phyloP scores from a whole-genome alignment of 2,113 vertebrate species.

The Oreochromis niloticus region DNA sequence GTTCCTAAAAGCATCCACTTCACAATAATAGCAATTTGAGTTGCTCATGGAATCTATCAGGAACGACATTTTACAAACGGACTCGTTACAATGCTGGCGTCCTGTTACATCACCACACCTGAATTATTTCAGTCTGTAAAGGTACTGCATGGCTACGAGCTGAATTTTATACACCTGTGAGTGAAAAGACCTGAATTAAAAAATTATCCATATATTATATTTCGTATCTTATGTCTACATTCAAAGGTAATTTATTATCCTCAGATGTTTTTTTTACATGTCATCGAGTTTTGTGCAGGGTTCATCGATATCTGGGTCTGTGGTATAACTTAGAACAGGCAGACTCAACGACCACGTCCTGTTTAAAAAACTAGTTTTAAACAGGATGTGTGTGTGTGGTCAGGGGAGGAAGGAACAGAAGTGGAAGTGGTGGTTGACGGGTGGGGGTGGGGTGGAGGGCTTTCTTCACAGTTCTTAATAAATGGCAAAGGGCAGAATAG shows the following conservation, averaged over 20 bases:
- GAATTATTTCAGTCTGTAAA: fast-evolving
- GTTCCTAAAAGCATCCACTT: not conserved
- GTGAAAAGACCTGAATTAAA: not conserved
- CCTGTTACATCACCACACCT: not conserved
- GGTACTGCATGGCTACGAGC: not conserved
- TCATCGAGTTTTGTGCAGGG: not conserved
- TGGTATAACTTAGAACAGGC: not conserved
- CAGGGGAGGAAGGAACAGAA: not conserved
- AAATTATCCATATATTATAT: not conserved
- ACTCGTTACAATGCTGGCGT: not conserved
- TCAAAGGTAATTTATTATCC: not conserved
- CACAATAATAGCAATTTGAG: not conserved
- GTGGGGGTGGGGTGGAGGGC: not conserved
- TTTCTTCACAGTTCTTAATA: not conserved
- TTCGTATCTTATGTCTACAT: not conserved
- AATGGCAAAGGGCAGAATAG: not conserved
- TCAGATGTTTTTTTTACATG: not conserved
- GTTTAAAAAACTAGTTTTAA: not conserved
- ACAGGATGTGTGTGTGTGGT: not conserved
- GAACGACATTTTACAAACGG: not conserved
- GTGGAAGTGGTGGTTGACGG: not conserved
- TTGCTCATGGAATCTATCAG: not conserved
- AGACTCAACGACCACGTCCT: not conserved
- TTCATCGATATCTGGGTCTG: not conserved
- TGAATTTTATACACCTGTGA: not conserved